Base-by-base conservation (phyloP, 2,113 vertebrate genomes). In the Eurystomus gularis region DNA sequence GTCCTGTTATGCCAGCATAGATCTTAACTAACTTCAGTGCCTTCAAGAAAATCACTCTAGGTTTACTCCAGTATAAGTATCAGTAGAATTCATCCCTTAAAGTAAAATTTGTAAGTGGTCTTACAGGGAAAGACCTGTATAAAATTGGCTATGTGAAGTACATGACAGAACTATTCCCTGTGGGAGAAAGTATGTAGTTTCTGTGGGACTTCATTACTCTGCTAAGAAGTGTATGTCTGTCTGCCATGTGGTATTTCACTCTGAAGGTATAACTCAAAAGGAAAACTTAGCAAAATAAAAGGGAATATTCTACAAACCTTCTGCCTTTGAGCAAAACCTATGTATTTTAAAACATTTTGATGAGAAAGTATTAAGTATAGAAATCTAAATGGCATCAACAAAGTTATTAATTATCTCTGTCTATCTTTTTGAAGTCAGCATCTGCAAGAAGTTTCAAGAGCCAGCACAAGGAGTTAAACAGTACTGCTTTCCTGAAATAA, bases 221-320 rank as follows among this genome's bases (percentile, higher is more conserved):
- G 65, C 75, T 94, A 86, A 94, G 78, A 91, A 95, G 64, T 71
- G 29, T 91, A 86, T 73, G 55, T 51, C 17, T 92, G 84, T 91
- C 94, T 97, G 73, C 96, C 97, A 97, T 96, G 96, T 97, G 96
- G 95, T 83, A 90, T 97, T 98, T 97, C 90, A 96, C 84, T 97
- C 82, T 86, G 88, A 97, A 97, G 86, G 65, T 97, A 85, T 77
- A 97, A 88, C 86, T 96, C 71, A 65, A 86, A 95, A 94, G 62
- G 46, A 81, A 90, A 96, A 76, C 52, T 68, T 70, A 93, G 73
- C 93, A 97, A 89, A 52, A 86, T 71, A 77, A 65, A 82, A 78
- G 40, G 81, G 49, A 86, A 80, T 55, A 15, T 62, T 88, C 82
- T 69, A 55, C 55, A 93, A 81, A 39, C 33, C 39, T 92, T 84